These are phyloP conservation scores for Drosophila gaucha DNA, from an alignment of 2,888 invertebrate species.

Conservation along the genomic window DNA sequence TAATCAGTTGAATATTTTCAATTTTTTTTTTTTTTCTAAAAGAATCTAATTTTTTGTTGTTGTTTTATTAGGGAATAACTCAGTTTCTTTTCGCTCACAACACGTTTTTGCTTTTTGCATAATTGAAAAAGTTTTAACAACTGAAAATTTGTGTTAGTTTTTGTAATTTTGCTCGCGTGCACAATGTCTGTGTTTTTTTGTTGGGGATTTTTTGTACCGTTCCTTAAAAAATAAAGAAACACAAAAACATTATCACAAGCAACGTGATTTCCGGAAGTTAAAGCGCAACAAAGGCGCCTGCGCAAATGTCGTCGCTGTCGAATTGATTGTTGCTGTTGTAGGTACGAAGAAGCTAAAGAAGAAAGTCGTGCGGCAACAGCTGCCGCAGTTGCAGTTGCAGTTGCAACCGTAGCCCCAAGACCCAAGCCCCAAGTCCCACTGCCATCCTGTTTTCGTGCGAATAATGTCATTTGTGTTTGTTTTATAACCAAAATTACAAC, in stretches of 20 bases:
- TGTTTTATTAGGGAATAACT: neutral
- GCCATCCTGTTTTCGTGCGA: constrained; percentile 75
- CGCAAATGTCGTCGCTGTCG: constrained; percentile 73
- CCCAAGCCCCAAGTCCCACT: constrained; percentile 14
- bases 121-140: constrained; percentile 64
- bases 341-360: constrained; percentile 52
- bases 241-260: constrained; percentile 64
- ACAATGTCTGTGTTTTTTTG: constrained; percentile 41
- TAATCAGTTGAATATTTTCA: no score
- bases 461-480: constrained; percentile 80
- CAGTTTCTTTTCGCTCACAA: neutral
- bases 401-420: constrained; percentile 33
- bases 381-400: constrained; percentile 51
- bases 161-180: constrained; percentile 76
- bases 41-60: neutral
- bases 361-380: constrained; percentile 78
- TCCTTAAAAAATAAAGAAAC: constrained; percentile 40
- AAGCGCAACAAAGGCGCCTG: constrained; percentile 69
- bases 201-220: constrained; percentile 28
- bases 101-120: constrained; percentile 44
- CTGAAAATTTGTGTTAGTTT: constrained; percentile 56
- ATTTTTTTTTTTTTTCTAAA: no score
- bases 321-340: constrained; percentile 62
- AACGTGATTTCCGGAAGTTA: constrained; percentile 80
- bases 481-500: constrained; percentile 76